Conservation (phyloP, 2,797 vertebrate genomes). For the Liasis olivaceus region DNA sequence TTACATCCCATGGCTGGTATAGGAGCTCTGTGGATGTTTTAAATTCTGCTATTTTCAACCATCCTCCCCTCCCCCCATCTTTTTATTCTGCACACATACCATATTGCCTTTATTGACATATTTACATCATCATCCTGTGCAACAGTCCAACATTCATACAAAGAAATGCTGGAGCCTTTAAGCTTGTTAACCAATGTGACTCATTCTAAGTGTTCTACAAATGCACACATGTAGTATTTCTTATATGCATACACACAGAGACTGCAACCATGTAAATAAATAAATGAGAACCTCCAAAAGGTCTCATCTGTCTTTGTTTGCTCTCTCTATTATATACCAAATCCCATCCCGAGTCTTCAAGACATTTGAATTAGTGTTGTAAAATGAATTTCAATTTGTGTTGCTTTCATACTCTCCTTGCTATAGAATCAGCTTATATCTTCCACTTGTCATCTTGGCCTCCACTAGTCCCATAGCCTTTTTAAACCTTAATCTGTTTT, state of each 20-base stretch:
- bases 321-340: constrained; percentile 37
- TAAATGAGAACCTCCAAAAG: constrained; percentile 25
- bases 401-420: constrained; percentile 25
- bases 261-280: not conserved
- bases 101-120: constrained; percentile 44
- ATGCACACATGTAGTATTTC: fast-evolving
- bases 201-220: not conserved
- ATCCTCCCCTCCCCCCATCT: constrained; percentile 5
- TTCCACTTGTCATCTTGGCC: constrained; percentile 26
- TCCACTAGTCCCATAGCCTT: not conserved
- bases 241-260: not conserved
- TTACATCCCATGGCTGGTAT: constrained; percentile 60
- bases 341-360: constrained; percentile 34
- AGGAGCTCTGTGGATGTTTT: constrained; percentile 59
- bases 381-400: constrained; percentile 45
- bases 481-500: constrained; percentile 39
- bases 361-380: constrained; percentile 33
- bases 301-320: constrained; percentile 41
- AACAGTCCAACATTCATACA: constrained; percentile 53
- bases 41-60: constrained; percentile 54
- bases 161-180: constrained; percentile 25
- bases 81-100: constrained; percentile 33
- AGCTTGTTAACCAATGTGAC: constrained; percentile 29
- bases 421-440: constrained; percentile 33
- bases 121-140: constrained; percentile 30